Base-by-base conservation (phyloP, 2,113 vertebrate species). In the Brachypteracias leptosomus region DNA sequence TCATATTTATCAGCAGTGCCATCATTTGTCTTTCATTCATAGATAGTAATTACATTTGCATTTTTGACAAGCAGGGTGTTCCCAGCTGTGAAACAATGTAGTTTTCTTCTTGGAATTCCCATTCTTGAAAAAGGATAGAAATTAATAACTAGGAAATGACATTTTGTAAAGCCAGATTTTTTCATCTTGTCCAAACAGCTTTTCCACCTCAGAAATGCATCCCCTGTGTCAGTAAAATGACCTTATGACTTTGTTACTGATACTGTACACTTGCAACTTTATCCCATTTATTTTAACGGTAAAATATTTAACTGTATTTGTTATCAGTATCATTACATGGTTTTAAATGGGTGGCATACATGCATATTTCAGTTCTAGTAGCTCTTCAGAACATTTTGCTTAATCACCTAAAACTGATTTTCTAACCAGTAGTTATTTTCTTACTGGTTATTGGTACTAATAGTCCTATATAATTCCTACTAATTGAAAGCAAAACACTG, bases 141-240 rank as follows among this genome's bases (percentile, higher is more conserved):
- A 95, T 96, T 4, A 96, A 84, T 97, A 97, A 97, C 28, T 84
- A 93, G 85, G 91, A 97, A 96, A 95, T 92, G 24, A 92, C 29
- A 71, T 80, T 95, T 81, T 94, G 58, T 80, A 90, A 88, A 96
- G 55, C 28, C 54, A 87, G 72, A 54, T 70, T 66, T 95, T 84
- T 90, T 81, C 46, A 73, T 90, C 71, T 71, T 67, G 46, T 86
- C 47, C 76, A 83, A 84, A 85, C 38, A 63, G 55, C 57, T 90
- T 71, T 76, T 76, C 28, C 31, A 91, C 33, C 52, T n/a, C 35
- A 59, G 63, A 73, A 61, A 17, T n/a, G 12, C 20, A 47, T 62
- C 52, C 54, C 42, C 22, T 46, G 22, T 88, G 54, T 88, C 91
- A 91, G 36, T 88, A 61, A 82, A 38, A 54, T 29, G 44, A 85